Base-by-base conservation (phyloP, 2,888 invertebrate genomes). In the Allophyes oxyacanthae region DNA sequence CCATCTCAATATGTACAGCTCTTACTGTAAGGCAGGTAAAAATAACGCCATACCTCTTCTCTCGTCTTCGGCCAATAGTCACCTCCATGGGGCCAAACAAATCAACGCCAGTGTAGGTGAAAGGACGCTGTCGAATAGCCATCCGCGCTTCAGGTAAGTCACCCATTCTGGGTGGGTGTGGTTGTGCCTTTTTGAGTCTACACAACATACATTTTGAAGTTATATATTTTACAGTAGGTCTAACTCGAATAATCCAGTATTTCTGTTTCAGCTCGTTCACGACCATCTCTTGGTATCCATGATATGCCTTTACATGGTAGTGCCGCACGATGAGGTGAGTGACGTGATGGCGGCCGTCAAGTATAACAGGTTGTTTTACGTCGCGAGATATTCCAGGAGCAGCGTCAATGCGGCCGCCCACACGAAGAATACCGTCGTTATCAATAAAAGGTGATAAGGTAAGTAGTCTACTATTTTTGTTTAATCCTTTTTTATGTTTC, bases 1-100 rank as follows among this genome's bases (percentile, higher is more conserved):
- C 74, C 1, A 67, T 7, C 37, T 75, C 75, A 7, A 75, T 44
- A 33, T 72, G 72, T 2, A 74, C 36, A 1, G 72, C 71, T n/a
- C 72, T 49, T 2, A 69, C 61, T 6, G 74, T 72, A 0, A 74
- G 28, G 25, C 74, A 74, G 6, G 69, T 72, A 36, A 76, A 76
- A 1, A 73, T 11, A 0, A 64, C 70, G 1, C 69, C 72, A 15
- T 64, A 75, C 10, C 61, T 13, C 6, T 56, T 63, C 32, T 59
- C 54, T 32, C 48, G 25, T 1, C 53, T 36, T 14, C 70, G 26
- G 1, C 67, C 64, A 2, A 69, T 37, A 0, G 70, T 58, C 0
- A 71, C 26, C 8, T 50, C 63, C 50, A 71, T 48, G 0, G 69
- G 67, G 0, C 72, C 68, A 20, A 74, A 72, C 1, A 65, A 36